These are phyloP conservation scores for Oenanthe melanoleuca DNA, from an alignment of 2,113 vertebrate species.

Conservation along the genomic window DNA sequence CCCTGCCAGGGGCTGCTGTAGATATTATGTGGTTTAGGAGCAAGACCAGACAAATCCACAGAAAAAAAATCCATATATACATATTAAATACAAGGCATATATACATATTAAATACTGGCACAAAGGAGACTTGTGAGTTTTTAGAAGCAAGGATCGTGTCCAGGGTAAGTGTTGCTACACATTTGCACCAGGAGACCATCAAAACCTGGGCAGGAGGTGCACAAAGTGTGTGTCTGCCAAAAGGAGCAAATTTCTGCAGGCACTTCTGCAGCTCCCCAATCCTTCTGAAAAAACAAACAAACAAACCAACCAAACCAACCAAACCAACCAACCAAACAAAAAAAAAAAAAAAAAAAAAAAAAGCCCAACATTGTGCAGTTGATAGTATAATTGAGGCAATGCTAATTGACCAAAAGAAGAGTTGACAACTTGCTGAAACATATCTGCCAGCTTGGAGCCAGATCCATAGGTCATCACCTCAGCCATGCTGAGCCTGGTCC, in stretches of 20 bases:
- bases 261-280: neutral
- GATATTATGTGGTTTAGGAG: neutral
- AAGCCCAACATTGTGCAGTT: neutral
- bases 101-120: neutral
- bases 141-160: neutral
- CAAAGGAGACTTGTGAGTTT: neutral
- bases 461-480: neutral
- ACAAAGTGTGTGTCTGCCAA: neutral
- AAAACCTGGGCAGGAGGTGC: neutral
- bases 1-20: neutral
- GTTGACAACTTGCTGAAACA: neutral
- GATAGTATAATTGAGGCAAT: neutral
- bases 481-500: fast-evolving
- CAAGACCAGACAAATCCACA: neutral
- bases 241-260: neutral
- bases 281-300: neutral
- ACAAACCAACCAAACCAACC: neutral
- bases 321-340: neutral
- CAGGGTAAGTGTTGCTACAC: neutral
- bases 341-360: neutral
- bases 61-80: neutral
- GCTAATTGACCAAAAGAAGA: neutral
- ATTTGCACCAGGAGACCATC: neutral
- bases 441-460: neutral
- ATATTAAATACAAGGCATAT: neutral